Evolutionary conservation across 2,113 vertebrate genomes (phyloP).

Genomic region (Petaurus breviceps): DNA sequence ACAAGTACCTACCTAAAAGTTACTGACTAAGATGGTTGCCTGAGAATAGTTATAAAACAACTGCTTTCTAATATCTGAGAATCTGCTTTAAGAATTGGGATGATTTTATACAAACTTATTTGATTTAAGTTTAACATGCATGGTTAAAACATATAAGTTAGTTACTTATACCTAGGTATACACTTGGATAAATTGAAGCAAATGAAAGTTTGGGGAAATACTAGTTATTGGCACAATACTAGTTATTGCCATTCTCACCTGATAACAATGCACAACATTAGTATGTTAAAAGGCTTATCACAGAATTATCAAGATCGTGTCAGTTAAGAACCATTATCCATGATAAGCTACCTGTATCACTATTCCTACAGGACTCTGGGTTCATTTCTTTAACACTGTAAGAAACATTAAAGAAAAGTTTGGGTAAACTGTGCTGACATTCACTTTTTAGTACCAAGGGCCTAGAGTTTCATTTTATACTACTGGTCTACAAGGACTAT

Average conservation of each 20-base stretch:
- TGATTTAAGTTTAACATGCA: not conserved
- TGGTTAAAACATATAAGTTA: not conserved
- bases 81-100: not conserved
- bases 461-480: not conserved
- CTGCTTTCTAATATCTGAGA: not conserved
- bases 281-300: not conserved
- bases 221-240: not conserved
- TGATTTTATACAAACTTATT: not conserved
- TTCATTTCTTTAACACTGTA: not conserved
- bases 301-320: not conserved
- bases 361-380: not conserved
- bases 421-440: not conserved
- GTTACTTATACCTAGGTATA: not conserved
- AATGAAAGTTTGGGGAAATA: not conserved
- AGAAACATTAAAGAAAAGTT: not conserved
- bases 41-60: not conserved
- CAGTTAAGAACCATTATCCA: not conserved
- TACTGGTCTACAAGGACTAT: not conserved
- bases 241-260: not conserved
- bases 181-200: not conserved
- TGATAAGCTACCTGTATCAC: not conserved
- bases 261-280: not conserved
- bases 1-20: not conserved
- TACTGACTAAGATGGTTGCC: not conserved
- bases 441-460: not conserved